phyloP scores from a whole-genome alignment of 2,888 invertebrate species.

The Cephalotes varians region DNA sequence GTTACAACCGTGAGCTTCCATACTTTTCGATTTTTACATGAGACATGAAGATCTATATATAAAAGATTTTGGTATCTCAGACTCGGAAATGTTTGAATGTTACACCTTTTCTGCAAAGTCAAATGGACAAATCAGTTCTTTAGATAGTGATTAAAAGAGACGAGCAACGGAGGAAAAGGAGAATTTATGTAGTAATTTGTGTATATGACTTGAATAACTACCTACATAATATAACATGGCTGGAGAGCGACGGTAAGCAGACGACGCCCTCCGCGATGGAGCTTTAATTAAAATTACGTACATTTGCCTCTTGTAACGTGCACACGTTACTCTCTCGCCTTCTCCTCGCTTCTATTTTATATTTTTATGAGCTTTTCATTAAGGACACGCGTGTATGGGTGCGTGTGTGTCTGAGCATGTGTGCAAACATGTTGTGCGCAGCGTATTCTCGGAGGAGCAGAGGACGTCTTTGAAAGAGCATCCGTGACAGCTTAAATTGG shows the following conservation, averaged over 20 bases:
- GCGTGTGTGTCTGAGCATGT: conserved; percentile 42
- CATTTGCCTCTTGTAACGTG: conserved; percentile 80
- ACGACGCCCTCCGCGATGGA: conserved; percentile 79
- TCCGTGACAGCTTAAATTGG: conserved; percentile 75
- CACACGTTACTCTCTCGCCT: conserved; percentile 53
- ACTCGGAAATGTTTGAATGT: background rate
- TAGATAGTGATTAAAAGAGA: conserved; percentile 36
- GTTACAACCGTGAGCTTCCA: background rate
- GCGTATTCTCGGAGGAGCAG: conserved; percentile 45
- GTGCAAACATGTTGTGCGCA: conserved; percentile 34
- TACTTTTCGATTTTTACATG: background rate
- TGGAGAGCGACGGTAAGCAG: conserved; percentile 69
- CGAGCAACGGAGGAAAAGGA: conserved; percentile 57
- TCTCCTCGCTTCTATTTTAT: conserved; percentile 78
- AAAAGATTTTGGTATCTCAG: background rate
- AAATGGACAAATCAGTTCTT: background rate
- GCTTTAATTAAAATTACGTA: conserved; percentile 85
- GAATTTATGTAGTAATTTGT: conserved; percentile 82
- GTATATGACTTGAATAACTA: conserved; percentile 83
- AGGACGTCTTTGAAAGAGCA: conserved; percentile 79
- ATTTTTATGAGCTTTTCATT: conserved; percentile 85
- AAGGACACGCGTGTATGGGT: conserved; percentile 58
- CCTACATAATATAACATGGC: conserved; percentile 80
- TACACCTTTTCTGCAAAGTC: background rate
- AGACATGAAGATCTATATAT: background rate